Conservation (phyloP, 2,113 vertebrate species). For the Aphyosemion australe region DNA sequence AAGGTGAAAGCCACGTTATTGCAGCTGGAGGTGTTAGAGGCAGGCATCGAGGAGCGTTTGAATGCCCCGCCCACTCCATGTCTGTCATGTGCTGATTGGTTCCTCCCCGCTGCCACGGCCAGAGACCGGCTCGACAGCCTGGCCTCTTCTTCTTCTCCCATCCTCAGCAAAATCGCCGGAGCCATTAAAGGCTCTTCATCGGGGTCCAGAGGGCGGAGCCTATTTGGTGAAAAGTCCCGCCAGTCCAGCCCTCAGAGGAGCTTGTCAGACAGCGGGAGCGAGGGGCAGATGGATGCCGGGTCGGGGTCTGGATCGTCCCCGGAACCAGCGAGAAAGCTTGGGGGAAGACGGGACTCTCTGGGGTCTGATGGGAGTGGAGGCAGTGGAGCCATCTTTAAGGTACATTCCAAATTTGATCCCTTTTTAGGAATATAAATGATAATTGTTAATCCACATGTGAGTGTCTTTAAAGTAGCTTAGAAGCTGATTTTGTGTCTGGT, state of each 20-base stretch:
- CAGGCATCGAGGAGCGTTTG: conserved; percentile 83
- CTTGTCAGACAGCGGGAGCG: conserved; percentile 72
- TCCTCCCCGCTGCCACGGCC: conserved; percentile 73
- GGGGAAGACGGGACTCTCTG: conserved; percentile 67
- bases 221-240: conserved; percentile 79
- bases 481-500: too few relatives aligned
- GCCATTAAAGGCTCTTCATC: conserved; percentile 69
- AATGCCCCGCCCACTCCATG: conserved; percentile 79
- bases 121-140: conserved; percentile 80
- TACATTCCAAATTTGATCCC: conserved; percentile 22
- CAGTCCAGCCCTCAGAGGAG: conserved; percentile 80
- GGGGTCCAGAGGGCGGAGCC: conserved; percentile 68
- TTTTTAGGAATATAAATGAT: too few relatives aligned
- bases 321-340: conserved; percentile 70
- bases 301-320: conserved; percentile 21
- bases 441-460: too few relatives aligned
- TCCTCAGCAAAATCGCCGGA: conserved; percentile 81
- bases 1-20: conserved; percentile 88
- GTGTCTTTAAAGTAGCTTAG: too few relatives aligned
- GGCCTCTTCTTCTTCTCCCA: conserved; percentile 74
- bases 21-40: conserved; percentile 85
- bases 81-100: conserved; percentile 91
- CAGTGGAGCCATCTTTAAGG: conserved; percentile 78
- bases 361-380: conserved; percentile 74
- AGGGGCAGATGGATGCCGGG: conserved; percentile 70